Percentiles rank a stretch among this genome's conserved stretches.
phyloP scores from a whole-genome alignment of 2,113 vertebrate genomes.

The Macrotis lagotis region DNA sequence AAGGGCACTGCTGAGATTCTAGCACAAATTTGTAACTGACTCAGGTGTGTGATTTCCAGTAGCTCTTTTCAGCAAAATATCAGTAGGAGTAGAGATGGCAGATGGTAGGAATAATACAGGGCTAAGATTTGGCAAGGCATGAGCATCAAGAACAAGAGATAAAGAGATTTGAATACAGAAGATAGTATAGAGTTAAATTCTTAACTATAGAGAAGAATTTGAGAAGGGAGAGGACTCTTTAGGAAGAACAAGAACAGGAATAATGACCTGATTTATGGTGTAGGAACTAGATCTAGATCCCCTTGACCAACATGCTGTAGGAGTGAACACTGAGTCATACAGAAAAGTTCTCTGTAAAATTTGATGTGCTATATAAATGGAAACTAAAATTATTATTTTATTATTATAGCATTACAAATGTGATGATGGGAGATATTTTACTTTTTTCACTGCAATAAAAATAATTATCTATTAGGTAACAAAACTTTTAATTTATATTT shows the following conservation, averaged over 20 bases:
- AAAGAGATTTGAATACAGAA: background rate
- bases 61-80: background rate
- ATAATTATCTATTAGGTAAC: background rate
- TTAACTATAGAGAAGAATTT: background rate
- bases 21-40: background rate
- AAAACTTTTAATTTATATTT: no score
- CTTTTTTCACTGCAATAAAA: background rate
- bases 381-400: background rate
- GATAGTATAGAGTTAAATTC: background rate
- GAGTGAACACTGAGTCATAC: background rate
- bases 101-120: background rate
- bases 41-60: background rate
- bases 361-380: background rate
- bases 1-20: background rate
- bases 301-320: background rate
- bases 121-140: background rate
- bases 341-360: background rate
- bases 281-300: background rate
- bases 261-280: background rate
- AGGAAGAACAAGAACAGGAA: no score
- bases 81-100: background rate
- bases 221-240: background rate
- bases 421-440: background rate
- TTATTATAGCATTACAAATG: background rate
- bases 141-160: background rate